Percentiles rank a stretch among this genome's conserved stretches.
phyloP scores from a whole-genome alignment of 2,113 vertebrate genomes.

The Heteronetta atricapilla region DNA sequence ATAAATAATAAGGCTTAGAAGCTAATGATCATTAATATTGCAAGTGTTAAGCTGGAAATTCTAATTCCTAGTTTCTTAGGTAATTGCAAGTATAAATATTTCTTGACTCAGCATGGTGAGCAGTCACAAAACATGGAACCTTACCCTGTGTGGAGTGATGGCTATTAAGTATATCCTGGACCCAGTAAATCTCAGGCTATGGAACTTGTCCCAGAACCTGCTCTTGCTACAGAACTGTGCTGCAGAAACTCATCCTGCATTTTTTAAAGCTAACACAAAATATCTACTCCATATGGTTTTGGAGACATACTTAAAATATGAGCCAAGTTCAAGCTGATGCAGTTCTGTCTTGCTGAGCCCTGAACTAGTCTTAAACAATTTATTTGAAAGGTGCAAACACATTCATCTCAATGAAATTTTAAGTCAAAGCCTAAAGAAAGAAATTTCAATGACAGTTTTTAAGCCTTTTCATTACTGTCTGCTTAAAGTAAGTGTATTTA shows the following conservation, averaged over 20 bases:
- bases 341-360: not conserved
- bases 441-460: not conserved
- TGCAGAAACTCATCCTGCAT: not conserved
- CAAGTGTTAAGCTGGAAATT: not conserved
- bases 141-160: not conserved
- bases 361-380: constrained; percentile 21
- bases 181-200: not conserved
- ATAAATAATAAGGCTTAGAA: constrained; percentile 16
- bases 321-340: constrained; percentile 30
- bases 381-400: not conserved
- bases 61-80: not conserved
- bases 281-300: constrained; percentile 17
- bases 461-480: not conserved
- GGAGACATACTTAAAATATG: not conserved
- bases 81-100: constrained; percentile 7
- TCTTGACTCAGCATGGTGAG: constrained; percentile 1
- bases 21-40: not conserved
- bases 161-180: not conserved
- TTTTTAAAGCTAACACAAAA: constrained; percentile 35
- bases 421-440: not conserved
- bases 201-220: constrained; percentile 31
- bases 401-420: constrained; percentile 17
- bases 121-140: not conserved
- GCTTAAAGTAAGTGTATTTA: not conserved
- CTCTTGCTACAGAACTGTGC: not conserved